These are phyloP conservation scores for Euspilapteryx auroguttella DNA, from an alignment of 2,888 invertebrate genomes.

Conservation along the genomic window DNA sequence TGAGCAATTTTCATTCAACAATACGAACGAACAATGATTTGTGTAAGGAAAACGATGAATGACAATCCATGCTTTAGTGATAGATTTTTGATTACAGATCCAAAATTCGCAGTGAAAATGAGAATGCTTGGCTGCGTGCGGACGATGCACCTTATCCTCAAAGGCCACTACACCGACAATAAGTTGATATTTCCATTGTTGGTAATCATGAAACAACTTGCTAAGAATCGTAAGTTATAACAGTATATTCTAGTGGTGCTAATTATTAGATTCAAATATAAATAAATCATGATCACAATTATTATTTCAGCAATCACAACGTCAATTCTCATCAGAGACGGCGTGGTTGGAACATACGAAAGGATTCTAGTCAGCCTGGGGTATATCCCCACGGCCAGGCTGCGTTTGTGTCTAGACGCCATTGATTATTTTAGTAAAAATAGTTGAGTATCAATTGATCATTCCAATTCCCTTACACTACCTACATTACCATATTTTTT, in stretches of 20 bases:
- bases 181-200: conserved; percentile 60
- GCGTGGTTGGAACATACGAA: conserved; percentile 61
- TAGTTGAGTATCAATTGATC: no score
- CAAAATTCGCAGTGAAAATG: conserved; percentile 68
- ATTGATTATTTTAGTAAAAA: conserved; percentile 69
- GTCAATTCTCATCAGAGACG: conserved; percentile 61
- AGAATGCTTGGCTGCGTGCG: conserved; percentile 63
- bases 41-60: not conserved
- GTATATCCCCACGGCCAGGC: conserved; percentile 62
- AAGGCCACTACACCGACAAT: conserved; percentile 61
- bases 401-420: conserved; percentile 67
- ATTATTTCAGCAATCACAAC: conserved; percentile 36
- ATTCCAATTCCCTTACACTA: no score
- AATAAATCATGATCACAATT: conserved; percentile 1
- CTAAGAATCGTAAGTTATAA: conserved; percentile 56
- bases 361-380: conserved; percentile 62
- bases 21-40: not conserved
- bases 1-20: not conserved
- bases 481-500: no score
- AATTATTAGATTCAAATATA: no score
- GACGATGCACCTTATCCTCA: conserved; percentile 63
- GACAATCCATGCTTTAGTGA: not conserved
- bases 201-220: conserved; percentile 61
- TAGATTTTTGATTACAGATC: conserved; percentile 49
- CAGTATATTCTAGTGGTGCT: no score